Percentiles rank a stretch among this genome's conserved stretches.
These are phyloP conservation scores for Trichomalopsis sarcophagae DNA, from an alignment of 1,140 invertebrate species.

Conservation along the genomic window DNA sequence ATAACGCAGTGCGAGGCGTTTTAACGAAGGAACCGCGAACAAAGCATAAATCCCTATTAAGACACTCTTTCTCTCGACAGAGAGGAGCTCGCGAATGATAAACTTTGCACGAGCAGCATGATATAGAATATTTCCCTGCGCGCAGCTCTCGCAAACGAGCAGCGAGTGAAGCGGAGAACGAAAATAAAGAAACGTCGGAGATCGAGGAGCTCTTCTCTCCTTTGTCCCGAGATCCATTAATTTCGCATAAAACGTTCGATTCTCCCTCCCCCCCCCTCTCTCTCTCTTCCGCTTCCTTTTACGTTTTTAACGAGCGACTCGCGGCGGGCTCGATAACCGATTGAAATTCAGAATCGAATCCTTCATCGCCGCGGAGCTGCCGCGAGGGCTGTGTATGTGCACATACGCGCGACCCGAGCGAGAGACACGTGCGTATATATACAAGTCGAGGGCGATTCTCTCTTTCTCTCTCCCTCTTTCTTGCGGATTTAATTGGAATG, in stretches of 20 bases:
- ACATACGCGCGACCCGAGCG: background rate
- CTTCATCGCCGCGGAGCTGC: conserved; percentile 32
- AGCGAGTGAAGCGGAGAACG: background rate
- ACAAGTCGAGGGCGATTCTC: background rate
- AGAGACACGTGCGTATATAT: background rate
- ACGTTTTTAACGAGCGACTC: conserved; percentile 44
- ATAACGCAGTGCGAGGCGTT: background rate
- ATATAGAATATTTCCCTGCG: conserved; percentile 13
- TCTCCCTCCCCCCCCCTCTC: background rate
- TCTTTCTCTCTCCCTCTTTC: background rate
- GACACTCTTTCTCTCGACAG: too few relatives aligned
- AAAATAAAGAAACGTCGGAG: background rate
- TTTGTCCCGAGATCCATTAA: conserved; percentile 47
- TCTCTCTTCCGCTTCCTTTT: conserved; percentile 36
- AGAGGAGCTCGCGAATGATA: background rate
- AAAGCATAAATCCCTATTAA: conserved; percentile 11
- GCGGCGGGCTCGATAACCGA: conserved; percentile 40
- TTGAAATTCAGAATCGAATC: conserved; percentile 53
- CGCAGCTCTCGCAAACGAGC: background rate
- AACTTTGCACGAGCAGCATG: background rate
- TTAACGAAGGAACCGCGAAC: background rate
- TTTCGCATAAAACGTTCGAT: conserved; percentile 42
- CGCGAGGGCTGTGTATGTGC: background rate
- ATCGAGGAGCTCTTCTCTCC: background rate
- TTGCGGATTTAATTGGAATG: conserved; percentile 50